A percentile compares a stretch with the other conserved stretches of the same genome.
Evolutionary conservation across 2,797 vertebrate species (phyloP).

Genomic region (Dicrostonyx torquatus): DNA sequence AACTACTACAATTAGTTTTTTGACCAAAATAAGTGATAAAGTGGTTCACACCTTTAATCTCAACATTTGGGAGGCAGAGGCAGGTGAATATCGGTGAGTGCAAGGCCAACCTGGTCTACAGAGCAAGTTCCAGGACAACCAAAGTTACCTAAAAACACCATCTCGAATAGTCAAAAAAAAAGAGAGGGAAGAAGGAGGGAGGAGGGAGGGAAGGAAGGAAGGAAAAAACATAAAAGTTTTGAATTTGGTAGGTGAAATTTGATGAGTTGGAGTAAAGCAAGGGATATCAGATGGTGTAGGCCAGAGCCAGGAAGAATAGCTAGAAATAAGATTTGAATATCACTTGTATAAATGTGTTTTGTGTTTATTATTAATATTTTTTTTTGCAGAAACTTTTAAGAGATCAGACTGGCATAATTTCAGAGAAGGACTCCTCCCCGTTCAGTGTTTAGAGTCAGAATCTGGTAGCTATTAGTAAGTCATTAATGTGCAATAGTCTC

Average conservation of each 20-base stretch:
- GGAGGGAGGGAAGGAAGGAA: no score
- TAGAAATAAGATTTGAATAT: slow-evolving; percentile 42
- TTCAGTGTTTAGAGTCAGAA: background rate
- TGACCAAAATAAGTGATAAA: slow-evolving; percentile 45
- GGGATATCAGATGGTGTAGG: background rate
- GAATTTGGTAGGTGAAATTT: slow-evolving; percentile 17
- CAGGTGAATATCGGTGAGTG: no score
- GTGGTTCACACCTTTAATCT: background rate
- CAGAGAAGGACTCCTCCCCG: background rate
- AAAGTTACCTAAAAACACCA: no score
- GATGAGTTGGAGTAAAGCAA: background rate
- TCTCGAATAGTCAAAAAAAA: background rate
- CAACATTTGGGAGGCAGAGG: no score
- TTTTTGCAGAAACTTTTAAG: slow-evolving; percentile 33
- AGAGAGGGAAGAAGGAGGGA: no score
- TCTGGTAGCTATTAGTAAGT: slow-evolving; percentile 16
- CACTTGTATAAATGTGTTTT: background rate
- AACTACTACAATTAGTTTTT: slow-evolving; percentile 28
- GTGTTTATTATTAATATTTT: no score
- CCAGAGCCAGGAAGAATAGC: slow-evolving; percentile 15
- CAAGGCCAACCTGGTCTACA: no score
- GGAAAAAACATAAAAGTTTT: background rate
- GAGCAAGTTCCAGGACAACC: no score
- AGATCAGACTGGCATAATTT: slow-evolving; percentile 13
- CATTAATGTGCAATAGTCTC: background rate